Conservation (phyloP, 2,888 invertebrate species). For the Mystacides longicornis region DNA sequence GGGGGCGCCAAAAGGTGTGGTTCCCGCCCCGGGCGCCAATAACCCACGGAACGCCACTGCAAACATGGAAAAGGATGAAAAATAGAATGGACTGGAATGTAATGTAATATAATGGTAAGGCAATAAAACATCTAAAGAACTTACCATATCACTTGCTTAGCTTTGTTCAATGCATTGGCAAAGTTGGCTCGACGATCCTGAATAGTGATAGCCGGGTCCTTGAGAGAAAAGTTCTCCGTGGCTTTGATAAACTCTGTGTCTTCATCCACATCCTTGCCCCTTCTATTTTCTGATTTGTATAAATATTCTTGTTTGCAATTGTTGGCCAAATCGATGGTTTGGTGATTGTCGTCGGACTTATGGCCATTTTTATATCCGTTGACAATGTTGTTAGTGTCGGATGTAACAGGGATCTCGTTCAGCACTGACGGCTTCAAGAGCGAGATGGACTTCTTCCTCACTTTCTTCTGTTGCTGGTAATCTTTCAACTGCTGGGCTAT, state of each 20-base stretch:
- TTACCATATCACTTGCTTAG: conserved; percentile 43
- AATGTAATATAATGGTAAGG: no score
- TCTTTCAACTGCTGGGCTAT: conserved; percentile 44
- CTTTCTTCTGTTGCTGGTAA: conserved; percentile 39
- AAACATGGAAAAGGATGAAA: no score
- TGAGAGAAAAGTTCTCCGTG: conserved; percentile 24
- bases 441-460: conserved; percentile 37
- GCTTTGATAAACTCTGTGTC: conserved; percentile 24
- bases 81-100: no score
- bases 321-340: conserved; percentile 32
- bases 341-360: conserved; percentile 40
- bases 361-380: conserved; percentile 29
- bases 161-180: conserved; percentile 42
- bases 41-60: no score
- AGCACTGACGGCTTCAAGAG: conserved; percentile 44
- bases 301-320: not conserved
- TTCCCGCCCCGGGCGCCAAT: no score
- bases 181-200: conserved; percentile 41
- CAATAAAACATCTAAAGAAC: no score
- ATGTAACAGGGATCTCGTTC: conserved; percentile 43
- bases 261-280: conserved; percentile 20
- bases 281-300: not conserved
- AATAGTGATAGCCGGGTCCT: conserved; percentile 26
- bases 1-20: no score
- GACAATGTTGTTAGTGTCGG: conserved; percentile 37